Conservation (phyloP, 1,140 invertebrate genomes). For the Copidosoma floridanum region DNA sequence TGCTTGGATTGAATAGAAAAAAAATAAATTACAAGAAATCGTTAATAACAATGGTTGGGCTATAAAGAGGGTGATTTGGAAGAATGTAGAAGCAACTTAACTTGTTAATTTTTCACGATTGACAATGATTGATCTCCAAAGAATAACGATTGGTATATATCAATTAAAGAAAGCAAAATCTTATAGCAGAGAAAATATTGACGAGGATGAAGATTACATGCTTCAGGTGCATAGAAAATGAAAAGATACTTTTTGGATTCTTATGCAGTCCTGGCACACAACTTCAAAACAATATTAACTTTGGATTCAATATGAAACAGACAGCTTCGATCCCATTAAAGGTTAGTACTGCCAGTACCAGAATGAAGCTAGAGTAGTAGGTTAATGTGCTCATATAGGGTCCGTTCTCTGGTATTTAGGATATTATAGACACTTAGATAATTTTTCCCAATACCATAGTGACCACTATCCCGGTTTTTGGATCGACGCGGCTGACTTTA, state of each 20-base stretch:
- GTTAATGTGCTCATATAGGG: slow-evolving; percentile 11
- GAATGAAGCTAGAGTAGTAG: not conserved
- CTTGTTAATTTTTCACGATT: not conserved
- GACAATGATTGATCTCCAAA: not conserved
- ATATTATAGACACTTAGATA: slow-evolving; percentile 6
- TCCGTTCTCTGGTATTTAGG: slow-evolving; percentile 10
- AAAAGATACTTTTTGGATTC: slow-evolving; percentile 4
- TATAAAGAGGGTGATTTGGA: slow-evolving; percentile 8
- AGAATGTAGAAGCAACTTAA: not conserved
- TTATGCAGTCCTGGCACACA: not conserved
- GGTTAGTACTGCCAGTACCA: slow-evolving; percentile 8
- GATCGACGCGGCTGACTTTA: not conserved
- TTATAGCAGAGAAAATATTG: not conserved
- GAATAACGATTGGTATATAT: not conserved
- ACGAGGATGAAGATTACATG: not conserved
- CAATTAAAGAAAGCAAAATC: not conserved
- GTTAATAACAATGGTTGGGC: not conserved
- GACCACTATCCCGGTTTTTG: not conserved
- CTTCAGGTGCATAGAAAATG: slow-evolving; percentile 1
- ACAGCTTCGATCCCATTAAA: slow-evolving; percentile 14
- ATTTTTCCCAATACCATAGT: not conserved
- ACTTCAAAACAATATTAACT: too few species aligned
- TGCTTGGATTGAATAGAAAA: too few species aligned
- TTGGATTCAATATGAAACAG: slow-evolving; percentile 5
- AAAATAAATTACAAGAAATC: not conserved